These are phyloP conservation scores for Uropsilus gracilis DNA, from an alignment of 2,113 vertebrate species.

Conservation along the genomic window DNA sequence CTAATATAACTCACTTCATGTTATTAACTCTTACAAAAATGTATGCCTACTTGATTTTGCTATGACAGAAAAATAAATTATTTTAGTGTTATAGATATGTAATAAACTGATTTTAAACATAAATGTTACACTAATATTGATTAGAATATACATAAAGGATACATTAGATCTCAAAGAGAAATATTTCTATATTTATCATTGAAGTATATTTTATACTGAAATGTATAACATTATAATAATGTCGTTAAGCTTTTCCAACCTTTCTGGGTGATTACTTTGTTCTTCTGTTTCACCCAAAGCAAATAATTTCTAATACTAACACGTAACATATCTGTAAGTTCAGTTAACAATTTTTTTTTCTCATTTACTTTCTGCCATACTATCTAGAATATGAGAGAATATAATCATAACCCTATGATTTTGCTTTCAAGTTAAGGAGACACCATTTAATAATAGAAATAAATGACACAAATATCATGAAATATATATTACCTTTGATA, in stretches of 20 bases:
- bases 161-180: not conserved
- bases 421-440: not conserved
- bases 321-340: not conserved
- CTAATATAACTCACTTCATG: conserved; percentile 62
- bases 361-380: not conserved
- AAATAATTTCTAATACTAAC: not conserved
- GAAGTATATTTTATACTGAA: too few species aligned
- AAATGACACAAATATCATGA: not conserved
- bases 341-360: not conserved
- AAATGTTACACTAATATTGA: conserved; percentile 65
- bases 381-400: not conserved
- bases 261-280: not conserved
- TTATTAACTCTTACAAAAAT: conserved; percentile 63
- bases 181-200: not conserved
- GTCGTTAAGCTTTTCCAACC: not conserved
- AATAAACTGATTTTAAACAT: conserved; percentile 73
- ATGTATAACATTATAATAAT: not conserved
- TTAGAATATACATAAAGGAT: conserved; percentile 45
- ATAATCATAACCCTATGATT: not conserved
- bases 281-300: not conserved
- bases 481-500: not conserved
- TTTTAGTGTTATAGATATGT: conserved; percentile 32
- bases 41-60: conserved; percentile 69
- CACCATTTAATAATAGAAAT: not conserved
- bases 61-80: conserved; percentile 73